Evolutionary conservation across 2,113 vertebrate genomes (phyloP).

Genomic region (Mormyrus lacerda): DNA sequence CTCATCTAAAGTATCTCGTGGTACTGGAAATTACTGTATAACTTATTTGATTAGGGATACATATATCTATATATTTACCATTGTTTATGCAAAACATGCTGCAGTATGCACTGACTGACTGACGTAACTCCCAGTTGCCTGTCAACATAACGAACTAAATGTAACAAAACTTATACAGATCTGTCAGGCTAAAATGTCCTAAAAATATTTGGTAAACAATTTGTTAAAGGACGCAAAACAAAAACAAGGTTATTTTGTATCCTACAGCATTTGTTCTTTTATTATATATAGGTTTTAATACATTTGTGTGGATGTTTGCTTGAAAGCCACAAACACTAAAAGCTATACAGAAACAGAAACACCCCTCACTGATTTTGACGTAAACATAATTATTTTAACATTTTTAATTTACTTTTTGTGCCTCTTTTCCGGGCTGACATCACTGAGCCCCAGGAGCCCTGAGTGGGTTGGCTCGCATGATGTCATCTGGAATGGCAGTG

Average conservation of each 20-base stretch:
- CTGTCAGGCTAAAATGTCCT: background rate
- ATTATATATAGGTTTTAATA: background rate
- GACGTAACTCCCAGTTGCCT: background rate
- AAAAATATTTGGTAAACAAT: background rate
- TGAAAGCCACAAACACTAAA: background rate
- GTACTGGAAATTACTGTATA: background rate
- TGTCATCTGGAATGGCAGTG: background rate
- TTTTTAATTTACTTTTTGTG: background rate
- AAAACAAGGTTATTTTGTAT: background rate
- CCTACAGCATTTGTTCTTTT: background rate
- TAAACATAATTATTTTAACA: background rate
- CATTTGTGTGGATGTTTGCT: background rate
- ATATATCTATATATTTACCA: background rate
- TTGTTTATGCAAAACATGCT: background rate
- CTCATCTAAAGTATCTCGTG: background rate
- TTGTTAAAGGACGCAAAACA: background rate
- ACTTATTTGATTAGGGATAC: background rate
- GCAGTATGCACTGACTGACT: background rate
- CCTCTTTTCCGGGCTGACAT: background rate
- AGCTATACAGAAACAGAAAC: background rate
- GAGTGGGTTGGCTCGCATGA: background rate
- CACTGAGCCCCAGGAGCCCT: background rate
- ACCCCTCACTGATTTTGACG: background rate
- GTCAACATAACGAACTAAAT: background rate
- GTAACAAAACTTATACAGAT: background rate